Conservation (phyloP, 1,140 invertebrate species). For the Drosophila fuyamai region DNA sequence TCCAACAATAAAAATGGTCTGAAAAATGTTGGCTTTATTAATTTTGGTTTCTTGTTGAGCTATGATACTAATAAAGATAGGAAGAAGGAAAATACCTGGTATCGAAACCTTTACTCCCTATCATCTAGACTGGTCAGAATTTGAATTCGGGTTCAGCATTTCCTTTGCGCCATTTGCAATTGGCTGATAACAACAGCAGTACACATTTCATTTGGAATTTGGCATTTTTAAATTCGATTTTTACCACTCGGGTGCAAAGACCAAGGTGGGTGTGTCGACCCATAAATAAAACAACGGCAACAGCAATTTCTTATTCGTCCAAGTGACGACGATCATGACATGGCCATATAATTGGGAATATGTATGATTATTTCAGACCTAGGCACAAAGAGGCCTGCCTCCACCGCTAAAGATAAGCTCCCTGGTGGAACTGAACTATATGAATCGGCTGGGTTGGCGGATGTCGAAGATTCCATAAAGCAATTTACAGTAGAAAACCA, state of each 20-base stretch:
- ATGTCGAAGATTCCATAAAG: conserved; percentile 21
- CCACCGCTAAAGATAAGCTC: conserved; percentile 13
- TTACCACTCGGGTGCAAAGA: conserved; percentile 47
- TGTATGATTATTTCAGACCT: background rate
- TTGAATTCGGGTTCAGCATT: background rate
- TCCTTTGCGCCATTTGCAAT: conserved; percentile 23
- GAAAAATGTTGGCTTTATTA: background rate
- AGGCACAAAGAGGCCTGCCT: conserved; percentile 29
- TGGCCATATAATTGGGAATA: conserved; percentile 11
- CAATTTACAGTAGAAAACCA: background rate
- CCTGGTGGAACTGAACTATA: background rate
- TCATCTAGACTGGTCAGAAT: conserved; percentile 4
- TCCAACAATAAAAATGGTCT: background rate
- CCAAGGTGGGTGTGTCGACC: conserved; percentile 53
- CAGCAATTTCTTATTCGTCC: conserved; percentile 12
- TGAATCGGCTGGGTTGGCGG: background rate
- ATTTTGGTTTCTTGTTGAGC: background rate
- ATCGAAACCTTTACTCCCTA: conserved; percentile 24
- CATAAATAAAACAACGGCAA: conserved; percentile 19
- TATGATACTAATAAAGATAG: conserved; percentile 8
- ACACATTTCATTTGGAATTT: conserved; percentile 34
- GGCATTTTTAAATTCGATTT: conserved; percentile 3
- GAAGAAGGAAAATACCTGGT: background rate
- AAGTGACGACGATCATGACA: conserved; percentile 29
- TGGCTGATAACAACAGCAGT: conserved; percentile 5